Evolutionary conservation across 2,797 vertebrate species (phyloP).

Genomic region (Eupleurogrammus muticus): DNA sequence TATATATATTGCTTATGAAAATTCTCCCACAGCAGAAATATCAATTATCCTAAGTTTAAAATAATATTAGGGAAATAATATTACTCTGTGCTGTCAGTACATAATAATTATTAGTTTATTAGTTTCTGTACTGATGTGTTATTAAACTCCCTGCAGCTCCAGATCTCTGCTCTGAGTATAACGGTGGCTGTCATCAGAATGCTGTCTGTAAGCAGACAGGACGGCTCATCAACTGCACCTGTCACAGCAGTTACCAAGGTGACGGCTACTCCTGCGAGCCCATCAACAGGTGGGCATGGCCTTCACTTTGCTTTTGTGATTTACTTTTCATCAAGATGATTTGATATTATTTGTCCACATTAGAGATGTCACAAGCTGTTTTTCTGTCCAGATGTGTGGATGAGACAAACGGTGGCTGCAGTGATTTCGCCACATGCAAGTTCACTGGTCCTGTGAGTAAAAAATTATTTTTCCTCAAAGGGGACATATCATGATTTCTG

Average conservation of each 20-base stretch:
- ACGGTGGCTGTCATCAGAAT: constrained; percentile 88
- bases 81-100: too few species aligned
- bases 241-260: constrained; percentile 84
- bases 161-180: constrained; percentile 89
- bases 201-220: constrained; percentile 89
- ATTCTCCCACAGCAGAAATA: too few species aligned
- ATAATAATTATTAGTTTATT: too few species aligned
- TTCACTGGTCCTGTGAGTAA: constrained; percentile 91
- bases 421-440: constrained; percentile 91
- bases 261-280: constrained; percentile 89
- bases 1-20: too few species aligned
- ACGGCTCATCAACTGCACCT: constrained; percentile 85
- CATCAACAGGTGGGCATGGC: constrained; percentile 84
- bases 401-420: constrained; percentile 91
- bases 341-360: background rate
- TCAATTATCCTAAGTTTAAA: too few species aligned
- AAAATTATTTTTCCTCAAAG: background rate
- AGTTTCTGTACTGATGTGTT: constrained; percentile 1
- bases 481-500: background rate
- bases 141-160: constrained; percentile 80
- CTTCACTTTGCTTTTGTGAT: background rate
- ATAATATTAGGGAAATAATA: too few species aligned
- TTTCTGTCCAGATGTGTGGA: constrained; percentile 80
- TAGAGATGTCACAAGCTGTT: background rate
- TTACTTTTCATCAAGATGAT: background rate